phyloP scores from a whole-genome alignment of 2,888 invertebrate genomes.

The Cataglyphis rosenhaueri region DNA sequence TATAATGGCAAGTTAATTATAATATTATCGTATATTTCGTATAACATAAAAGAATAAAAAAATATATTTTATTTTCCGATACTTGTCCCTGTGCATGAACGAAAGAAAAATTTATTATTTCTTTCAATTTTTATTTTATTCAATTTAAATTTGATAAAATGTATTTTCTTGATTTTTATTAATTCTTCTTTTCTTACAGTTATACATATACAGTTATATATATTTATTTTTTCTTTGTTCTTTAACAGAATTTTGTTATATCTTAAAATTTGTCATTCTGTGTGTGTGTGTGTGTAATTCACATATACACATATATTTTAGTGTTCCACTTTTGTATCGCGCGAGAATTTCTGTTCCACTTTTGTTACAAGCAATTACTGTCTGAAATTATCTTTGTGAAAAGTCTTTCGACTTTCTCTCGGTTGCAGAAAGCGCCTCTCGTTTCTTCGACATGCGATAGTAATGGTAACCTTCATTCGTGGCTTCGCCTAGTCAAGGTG shows the following conservation, averaged over 20 bases:
- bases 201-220: not conserved
- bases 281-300: not conserved
- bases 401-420: conserved; percentile 63
- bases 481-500: conserved; percentile 72
- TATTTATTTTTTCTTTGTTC: not conserved
- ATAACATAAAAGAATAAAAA: not conserved
- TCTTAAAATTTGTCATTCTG: not conserved
- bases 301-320: not conserved
- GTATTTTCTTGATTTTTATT: not conserved
- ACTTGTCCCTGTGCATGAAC: not conserved
- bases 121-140: not conserved
- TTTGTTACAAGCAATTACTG: conserved; percentile 44
- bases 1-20: not conserved
- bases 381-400: conserved; percentile 38
- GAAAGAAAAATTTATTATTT: not conserved
- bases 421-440: conserved; percentile 61
- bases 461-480: conserved; percentile 48
- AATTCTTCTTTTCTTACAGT: not conserved
- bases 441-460: conserved; percentile 41
- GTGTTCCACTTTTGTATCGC: not conserved
- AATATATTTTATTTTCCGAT: not conserved
- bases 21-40: not conserved
- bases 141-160: not conserved
- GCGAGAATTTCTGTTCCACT: conserved; percentile 22
- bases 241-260: not conserved